Evolutionary conservation across 2,797 vertebrate species (phyloP), one percentile per base, ranked within the genome.

Genomic region (Cyclopterus lumpus): DNA sequence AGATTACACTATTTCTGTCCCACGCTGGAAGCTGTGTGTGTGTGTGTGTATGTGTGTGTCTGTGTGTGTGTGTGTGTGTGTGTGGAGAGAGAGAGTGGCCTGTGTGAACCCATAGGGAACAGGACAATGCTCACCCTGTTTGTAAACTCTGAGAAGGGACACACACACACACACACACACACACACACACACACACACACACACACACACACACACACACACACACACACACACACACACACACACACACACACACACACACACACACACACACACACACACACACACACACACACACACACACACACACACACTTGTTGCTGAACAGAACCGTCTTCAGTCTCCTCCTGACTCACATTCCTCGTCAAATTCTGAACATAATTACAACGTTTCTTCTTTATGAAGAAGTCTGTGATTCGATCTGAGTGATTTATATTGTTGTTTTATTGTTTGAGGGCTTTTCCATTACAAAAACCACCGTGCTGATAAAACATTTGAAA

Each of bases 41-140:
- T 72, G 74, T 70, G 15, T 79, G 89, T 92, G 89, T 92, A 84
- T 91, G 90, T 93, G 85, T 85, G 77, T 73, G 71, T 71, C 12
- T 79, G 89, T 92, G 90, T 42, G 40, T 42, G 40, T 42, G 42
- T 42, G 40, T 42, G 40, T 42, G 40, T 16, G 40, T 42, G 40
- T 42, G 12, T 54, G n/a, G 49, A 34, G 30, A 5, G 81, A 62
- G 59, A 73, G 80, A 78, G 80, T 79, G 80, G 72, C 75, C 86
- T 80, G 75, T 87, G 90, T 90, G 89, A 81, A 83, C 88, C 67
- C 84, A 53, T 59, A 82, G 82, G 83, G 88, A 88, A 79, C 28
- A 48, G 91, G 84, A 94, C 94, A 94, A 93, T 91, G 85, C 80
- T 42, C 59, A 88, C 86, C 81, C 89, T 94, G 93, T 94, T 93